Base-by-base conservation (phyloP, 2,113 vertebrate genomes). In the Poeciliopsis prolifica region DNA sequence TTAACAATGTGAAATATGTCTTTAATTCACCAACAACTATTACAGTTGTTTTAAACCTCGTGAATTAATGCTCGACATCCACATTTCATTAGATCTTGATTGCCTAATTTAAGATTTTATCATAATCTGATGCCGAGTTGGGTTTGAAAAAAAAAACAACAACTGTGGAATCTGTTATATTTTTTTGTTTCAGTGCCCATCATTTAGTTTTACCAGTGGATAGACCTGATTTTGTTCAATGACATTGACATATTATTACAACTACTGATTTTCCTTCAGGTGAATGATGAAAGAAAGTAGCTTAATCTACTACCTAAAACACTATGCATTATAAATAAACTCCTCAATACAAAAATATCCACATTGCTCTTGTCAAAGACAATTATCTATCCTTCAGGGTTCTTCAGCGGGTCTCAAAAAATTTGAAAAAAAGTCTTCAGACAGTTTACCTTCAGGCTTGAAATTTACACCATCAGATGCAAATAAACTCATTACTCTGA, bases 401-500 rank as follows among this genome's bases (percentile, higher is more conserved):
- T 72, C 54, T 54, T 65, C 69, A 60, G 19, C 2, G 8, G 1
- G 30, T 26, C 54, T 65, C 68, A 28, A 13, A 40, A 44, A 62
- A 37, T 67, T 31, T 29, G 0, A 71, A 64, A 71, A 61, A 8
- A 29, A 68, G 65, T 65, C 12, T 69, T 63, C 65, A 37, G 62
- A 72, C 29, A 10, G 76, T 40, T 78, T 30, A 35, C 65, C 67
- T 72, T 37, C 12, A 54, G 30, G 37, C 31, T 22, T 17, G 17
- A 28, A 69, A 65, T 75, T 42, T 33, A 63, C 88, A 74, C 83
- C 60, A 9, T 66, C 61, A 58, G 5, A 58, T 68, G 67, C 58
- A 69, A 51, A 37, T 54, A 82, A 75, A 40, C 70, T 72, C 67
- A 61, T 76, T 75, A 60, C 61, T 82, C 68, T 63, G 73, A 79